Evolutionary conservation across 2,888 invertebrate genomes (phyloP).

Genomic region (Pseudoips prasinana): DNA sequence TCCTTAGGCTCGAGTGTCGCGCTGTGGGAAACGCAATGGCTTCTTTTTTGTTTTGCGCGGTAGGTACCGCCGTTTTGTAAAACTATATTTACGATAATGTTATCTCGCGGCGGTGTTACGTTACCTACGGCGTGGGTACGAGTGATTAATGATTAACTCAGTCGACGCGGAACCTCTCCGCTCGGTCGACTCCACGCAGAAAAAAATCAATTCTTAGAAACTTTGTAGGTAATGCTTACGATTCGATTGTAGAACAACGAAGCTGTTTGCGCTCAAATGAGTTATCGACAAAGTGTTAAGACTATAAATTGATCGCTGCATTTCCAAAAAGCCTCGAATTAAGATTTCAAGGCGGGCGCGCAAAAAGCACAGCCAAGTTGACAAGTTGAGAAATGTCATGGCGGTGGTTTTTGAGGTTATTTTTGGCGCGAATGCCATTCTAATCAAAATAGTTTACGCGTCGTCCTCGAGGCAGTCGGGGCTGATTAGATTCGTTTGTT

Average conservation of each 20-base stretch:
- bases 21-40: slow-evolving; percentile 52
- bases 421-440: slow-evolving; percentile 75
- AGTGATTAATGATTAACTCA: slow-evolving; percentile 66
- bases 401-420: slow-evolving; percentile 58
- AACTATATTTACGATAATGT: slow-evolving; percentile 78
- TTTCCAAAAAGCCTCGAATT: slow-evolving; percentile 62
- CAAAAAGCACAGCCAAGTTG: slow-evolving; percentile 67
- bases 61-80: slow-evolving; percentile 69
- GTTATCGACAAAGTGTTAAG: slow-evolving; percentile 29
- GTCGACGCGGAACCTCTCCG: slow-evolving; percentile 45
- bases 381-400: slow-evolving; percentile 75
- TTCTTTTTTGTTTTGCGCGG: slow-evolving; percentile 61
- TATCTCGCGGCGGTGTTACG: slow-evolving; percentile 65
- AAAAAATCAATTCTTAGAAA: slow-evolving; percentile 55
- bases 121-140: slow-evolving; percentile 52
- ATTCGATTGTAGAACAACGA: slow-evolving; percentile 51
- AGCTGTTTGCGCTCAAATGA: slow-evolving; percentile 55
- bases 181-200: slow-evolving; percentile 29
- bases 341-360: slow-evolving; percentile 73
- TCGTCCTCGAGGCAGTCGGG: slow-evolving; percentile 38
- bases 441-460: slow-evolving; percentile 82
- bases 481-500: slow-evolving; percentile 48
- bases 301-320: slow-evolving; percentile 60
- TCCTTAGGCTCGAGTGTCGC: slow-evolving; percentile 64
- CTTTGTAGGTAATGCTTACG: slow-evolving; percentile 27